phyloP scores from a whole-genome alignment of 2,113 vertebrate genomes.

The Grammomys dolichurus region DNA sequence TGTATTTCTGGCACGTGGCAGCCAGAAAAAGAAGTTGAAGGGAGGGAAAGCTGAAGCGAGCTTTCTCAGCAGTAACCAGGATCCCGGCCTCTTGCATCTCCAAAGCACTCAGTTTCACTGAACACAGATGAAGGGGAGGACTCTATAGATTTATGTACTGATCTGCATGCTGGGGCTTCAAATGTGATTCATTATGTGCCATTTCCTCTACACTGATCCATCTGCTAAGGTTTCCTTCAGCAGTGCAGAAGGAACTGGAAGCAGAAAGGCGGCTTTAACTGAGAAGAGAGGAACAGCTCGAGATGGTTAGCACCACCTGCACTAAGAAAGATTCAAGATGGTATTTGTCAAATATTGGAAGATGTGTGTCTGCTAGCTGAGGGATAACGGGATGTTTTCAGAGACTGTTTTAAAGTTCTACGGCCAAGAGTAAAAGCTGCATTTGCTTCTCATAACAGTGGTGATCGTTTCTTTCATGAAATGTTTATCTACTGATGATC shows the following conservation, averaged over 20 bases:
- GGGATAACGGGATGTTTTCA: constrained; percentile 80
- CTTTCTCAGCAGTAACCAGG: constrained; percentile 40
- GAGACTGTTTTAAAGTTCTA: constrained; percentile 81
- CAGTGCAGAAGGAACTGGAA: constrained; percentile 72
- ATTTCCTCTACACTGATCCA: constrained; percentile 69
- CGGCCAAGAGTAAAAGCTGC: constrained; percentile 76
- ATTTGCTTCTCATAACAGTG: constrained; percentile 80
- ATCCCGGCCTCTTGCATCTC: constrained; percentile 50
- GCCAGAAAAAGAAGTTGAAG: neutral
- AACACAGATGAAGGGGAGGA: constrained; percentile 32
- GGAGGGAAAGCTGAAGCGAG: neutral
- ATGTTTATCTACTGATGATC: constrained; percentile 81
- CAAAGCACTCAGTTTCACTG: constrained; percentile 30
- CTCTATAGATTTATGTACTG: constrained; percentile 67
- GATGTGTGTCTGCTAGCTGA: constrained; percentile 81
- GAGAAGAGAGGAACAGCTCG: constrained; percentile 74
- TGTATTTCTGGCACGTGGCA: neutral
- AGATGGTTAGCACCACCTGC: constrained; percentile 68
- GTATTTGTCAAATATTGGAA: constrained; percentile 85
- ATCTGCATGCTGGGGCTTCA: constrained; percentile 54
- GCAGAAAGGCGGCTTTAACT: constrained; percentile 71
- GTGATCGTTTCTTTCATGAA: constrained; percentile 78
- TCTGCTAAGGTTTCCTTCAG: constrained; percentile 75
- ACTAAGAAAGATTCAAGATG: constrained; percentile 83
- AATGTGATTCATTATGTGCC: constrained; percentile 74